Evolutionary conservation across 2,888 invertebrate species (phyloP), one percentile per base, ranked within the genome.

Genomic region (Drosophila setosimentum): DNA sequence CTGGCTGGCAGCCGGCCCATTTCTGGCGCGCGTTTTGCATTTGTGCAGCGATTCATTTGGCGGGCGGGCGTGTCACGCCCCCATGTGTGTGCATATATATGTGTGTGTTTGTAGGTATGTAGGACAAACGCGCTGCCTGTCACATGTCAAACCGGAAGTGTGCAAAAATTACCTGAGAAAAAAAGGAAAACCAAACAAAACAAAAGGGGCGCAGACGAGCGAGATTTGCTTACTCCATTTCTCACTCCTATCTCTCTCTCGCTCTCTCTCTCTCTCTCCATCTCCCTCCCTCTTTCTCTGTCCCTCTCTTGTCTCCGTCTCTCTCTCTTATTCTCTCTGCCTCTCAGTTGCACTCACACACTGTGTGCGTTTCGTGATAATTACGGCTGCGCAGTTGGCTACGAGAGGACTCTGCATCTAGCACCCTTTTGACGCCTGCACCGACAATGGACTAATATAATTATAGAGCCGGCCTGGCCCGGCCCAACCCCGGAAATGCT

Each of bases 101-200:
- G 58, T 48, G 33, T 58, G 37, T 54, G 68, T 62, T 40, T 33
- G 50, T 45, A 24, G 58, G 51, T 35, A 40, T 35, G 24, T 55
- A 53, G 55, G 37, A 54, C 60, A 68, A 77, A 76, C 76, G 69
- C 83, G 86, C 82, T 85, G 82, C 82, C 78, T 86, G 90, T 90
- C 91, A 91, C 89, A 90, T 91, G 91, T 87, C 88, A 91, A 87
- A 78, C 85, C 83, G 89, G 91, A 90, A 83, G 85, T 85, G 78
- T 78, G 75, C 76, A 82, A 78, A 89, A 81, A 78, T 73, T 80
- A 74, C 73, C 69, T 67, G 64, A 70, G 35, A 74, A 74, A 37
- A 59, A 27, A 27, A 54, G 24, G 33, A 24, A 55, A 42, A 60
- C 30, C 29, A 42, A 30, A 57, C 40, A 59, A 73, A 73, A 67